Percentiles rank a stretch among this genome's conserved stretches.
Conservation (phyloP, 1,140 invertebrate genomes). For the Chionoecetes opilio region DNA sequence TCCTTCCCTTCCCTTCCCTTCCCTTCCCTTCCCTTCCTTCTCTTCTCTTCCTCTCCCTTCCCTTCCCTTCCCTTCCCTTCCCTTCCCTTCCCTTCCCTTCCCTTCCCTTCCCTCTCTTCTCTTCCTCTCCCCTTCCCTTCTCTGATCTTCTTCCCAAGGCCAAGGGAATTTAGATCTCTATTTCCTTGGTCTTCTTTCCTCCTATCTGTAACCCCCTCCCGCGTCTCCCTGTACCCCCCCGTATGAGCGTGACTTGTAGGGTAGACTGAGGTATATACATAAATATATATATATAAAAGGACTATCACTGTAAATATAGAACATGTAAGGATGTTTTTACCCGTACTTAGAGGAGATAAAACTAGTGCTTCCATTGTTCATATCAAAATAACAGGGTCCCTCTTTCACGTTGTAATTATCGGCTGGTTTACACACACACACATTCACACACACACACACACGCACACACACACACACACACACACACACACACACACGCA, state of each 20-base stretch:
- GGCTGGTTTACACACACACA: slow-evolving; percentile 47
- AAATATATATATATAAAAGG: slow-evolving; percentile 57
- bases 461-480: slow-evolving; percentile 54
- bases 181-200: neutral
- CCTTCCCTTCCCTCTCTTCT: neutral
- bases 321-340: neutral
- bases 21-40: too few species aligned
- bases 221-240: neutral
- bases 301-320: neutral
- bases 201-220: neutral
- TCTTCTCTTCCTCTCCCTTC: too few species aligned
- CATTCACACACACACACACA: slow-evolving; percentile 51
- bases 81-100: too few species aligned
- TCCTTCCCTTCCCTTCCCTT: too few species aligned
- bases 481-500: slow-evolving; percentile 49
- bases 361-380: slow-evolving; percentile 47
- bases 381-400: slow-evolving; percentile 28
- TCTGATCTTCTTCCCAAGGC: neutral
- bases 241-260: neutral
- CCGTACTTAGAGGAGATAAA: slow-evolving; percentile 15
- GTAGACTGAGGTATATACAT: slow-evolving; percentile 53
- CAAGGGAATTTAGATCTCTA: too few species aligned
- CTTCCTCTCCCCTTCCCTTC: neutral
- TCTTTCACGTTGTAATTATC: neutral
- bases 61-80: too few species aligned